Percentiles rank a stretch among this genome's conserved stretches.
Evolutionary conservation across 37 sponge, comb jelly and placozoan genomes (phyloP).

Genomic region (Chondrosia reniformis): DNA sequence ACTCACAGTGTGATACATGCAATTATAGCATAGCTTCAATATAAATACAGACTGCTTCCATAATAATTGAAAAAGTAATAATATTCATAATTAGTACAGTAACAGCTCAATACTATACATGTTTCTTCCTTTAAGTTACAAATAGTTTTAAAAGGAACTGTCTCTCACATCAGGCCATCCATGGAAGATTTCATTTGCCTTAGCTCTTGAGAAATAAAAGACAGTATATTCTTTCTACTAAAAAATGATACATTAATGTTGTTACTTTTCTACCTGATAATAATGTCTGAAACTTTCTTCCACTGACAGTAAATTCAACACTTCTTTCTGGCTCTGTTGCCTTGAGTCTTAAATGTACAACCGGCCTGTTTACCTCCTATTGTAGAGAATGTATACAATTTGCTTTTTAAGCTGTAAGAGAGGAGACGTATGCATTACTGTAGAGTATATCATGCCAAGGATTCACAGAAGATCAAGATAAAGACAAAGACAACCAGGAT

Average conservation of each 20-base stretch:
- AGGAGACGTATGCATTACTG: too few species aligned
- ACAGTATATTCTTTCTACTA: background rate
- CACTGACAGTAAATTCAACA: constrained; percentile 37
- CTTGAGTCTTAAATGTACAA: constrained; percentile 57
- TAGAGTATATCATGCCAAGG: too few species aligned
- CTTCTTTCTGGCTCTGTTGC: constrained; percentile 30
- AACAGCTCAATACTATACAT: background rate
- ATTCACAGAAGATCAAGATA: too few species aligned
- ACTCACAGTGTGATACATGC: background rate
- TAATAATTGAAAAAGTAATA: background rate
- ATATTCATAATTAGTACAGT: background rate
- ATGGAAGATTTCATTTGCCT: background rate
- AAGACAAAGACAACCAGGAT: too few species aligned
- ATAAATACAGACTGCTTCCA: background rate
- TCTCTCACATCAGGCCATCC: background rate
- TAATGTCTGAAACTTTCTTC: constrained; percentile 59
- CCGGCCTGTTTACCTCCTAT: constrained; percentile 68
- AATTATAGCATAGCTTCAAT: background rate
- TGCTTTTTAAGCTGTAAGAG: too few species aligned
- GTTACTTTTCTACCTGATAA: constrained; percentile 35
- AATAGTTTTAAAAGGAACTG: background rate
- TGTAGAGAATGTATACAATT: too few species aligned
- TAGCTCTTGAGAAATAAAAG: background rate
- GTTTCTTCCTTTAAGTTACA: background rate
- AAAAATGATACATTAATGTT: background rate